These are phyloP conservation scores for Lemur catta DNA, from an alignment of 2,797 vertebrate species.

Conservation along the genomic window DNA sequence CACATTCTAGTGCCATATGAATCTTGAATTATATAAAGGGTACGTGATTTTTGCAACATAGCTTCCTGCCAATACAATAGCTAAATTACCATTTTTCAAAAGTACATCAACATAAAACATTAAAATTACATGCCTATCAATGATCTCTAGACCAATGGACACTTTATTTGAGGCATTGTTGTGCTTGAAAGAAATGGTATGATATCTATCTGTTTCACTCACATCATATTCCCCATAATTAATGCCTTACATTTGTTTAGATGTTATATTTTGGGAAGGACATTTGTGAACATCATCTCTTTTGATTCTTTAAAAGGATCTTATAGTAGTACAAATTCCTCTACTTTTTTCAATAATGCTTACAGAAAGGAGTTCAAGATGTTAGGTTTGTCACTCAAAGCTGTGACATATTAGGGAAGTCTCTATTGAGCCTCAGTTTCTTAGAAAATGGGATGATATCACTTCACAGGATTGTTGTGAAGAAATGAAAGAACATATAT, in stretches of 20 bases:
- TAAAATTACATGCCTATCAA: conserved; percentile 9
- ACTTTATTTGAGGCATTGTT: background rate
- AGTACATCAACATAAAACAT: background rate
- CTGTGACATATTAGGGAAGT: background rate
- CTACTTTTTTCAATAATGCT: background rate
- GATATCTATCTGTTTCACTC: background rate
- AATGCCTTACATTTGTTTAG: conserved; percentile 8
- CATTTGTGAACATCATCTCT: background rate
- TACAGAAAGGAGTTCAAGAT: background rate
- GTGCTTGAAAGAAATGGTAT: background rate
- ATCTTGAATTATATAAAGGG: conserved; percentile 9
- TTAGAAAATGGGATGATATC: background rate
- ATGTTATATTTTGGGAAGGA: background rate
- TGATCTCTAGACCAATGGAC: background rate
- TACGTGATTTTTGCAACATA: conserved; percentile 5
- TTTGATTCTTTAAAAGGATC: conserved; percentile 15
- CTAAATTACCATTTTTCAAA: background rate
- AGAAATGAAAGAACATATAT: background rate
- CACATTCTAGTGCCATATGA: background rate
- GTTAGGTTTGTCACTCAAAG: background rate
- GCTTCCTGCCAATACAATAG: background rate
- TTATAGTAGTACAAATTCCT: background rate
- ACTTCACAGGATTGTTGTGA: background rate
- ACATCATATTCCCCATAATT: background rate
- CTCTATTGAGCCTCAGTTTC: background rate